Conservation (phyloP, 2,888 invertebrate species). For the Philonicus albiceps region DNA sequence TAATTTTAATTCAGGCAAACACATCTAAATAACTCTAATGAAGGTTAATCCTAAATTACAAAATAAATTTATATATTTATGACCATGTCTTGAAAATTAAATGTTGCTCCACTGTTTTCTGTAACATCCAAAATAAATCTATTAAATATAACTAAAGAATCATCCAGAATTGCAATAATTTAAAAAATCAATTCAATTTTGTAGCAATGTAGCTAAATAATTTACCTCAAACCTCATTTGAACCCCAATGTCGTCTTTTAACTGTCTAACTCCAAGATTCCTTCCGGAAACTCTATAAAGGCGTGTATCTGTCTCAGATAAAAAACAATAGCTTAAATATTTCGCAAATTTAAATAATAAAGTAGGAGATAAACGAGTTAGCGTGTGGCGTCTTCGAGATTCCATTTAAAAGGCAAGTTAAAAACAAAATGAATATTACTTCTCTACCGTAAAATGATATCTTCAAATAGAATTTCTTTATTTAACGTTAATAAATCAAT, state of each 20-base stretch:
- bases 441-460: background rate
- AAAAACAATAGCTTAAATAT: background rate
- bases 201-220: background rate
- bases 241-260: background rate
- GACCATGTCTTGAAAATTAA: too few relatives aligned
- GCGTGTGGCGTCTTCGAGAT: background rate
- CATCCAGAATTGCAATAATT: background rate
- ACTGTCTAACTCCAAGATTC: background rate
- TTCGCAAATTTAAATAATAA: background rate
- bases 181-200: background rate
- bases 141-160: background rate
- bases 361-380: background rate
- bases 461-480: background rate
- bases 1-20: too few relatives aligned
- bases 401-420: background rate
- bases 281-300: background rate
- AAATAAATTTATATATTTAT: too few relatives aligned
- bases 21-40: too few relatives aligned
- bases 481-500: background rate
- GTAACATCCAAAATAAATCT: background rate
- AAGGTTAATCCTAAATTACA: too few relatives aligned
- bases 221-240: background rate
- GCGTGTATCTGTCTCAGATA: background rate
- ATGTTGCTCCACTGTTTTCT: too few relatives aligned
- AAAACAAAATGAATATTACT: background rate